A percentile compares a stretch with the other conserved stretches of the same genome.
Evolutionary conservation across 2,797 vertebrate genomes (phyloP).

Genomic region (Pangasius djambal): DNA sequence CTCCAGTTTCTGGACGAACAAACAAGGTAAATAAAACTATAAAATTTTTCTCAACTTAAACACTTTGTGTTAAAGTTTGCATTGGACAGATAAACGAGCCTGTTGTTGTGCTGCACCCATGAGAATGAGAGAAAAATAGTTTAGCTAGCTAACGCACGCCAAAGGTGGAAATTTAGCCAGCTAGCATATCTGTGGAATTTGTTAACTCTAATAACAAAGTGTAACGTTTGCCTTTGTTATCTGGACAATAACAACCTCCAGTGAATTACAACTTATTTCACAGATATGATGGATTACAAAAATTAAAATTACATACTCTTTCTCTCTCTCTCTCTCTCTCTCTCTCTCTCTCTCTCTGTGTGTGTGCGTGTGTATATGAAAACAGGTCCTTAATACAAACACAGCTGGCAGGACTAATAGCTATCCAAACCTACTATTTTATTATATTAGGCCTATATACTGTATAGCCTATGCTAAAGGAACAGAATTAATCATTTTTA

Average conservation of each 20-base stretch:
- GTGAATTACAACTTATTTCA: not conserved
- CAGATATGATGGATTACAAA: not conserved
- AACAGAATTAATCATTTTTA: not conserved
- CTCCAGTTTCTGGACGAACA: not conserved
- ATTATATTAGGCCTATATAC: not conserved
- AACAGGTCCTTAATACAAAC: not conserved
- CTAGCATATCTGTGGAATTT: not conserved
- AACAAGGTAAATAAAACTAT: not conserved
- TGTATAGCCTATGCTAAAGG: not conserved
- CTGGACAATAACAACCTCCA: not conserved
- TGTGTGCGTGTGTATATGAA: not conserved
- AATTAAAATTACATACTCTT: not conserved
- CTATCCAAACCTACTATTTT: not conserved
- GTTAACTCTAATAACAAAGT: not conserved
- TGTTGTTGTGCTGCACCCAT: not conserved
- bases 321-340: not conserved
- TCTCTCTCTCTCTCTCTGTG: not conserved
- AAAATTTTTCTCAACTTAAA: not conserved
- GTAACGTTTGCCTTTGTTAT: not conserved
- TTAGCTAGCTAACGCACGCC: too few relatives aligned
- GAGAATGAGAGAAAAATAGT: not conserved
- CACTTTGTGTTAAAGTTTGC: not conserved
- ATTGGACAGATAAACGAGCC: not conserved
- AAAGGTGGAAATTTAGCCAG: too few relatives aligned
- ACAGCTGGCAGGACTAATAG: not conserved